Conservation (phyloP, 1,140 invertebrate species). For the Drosophila kikkawai region DNA sequence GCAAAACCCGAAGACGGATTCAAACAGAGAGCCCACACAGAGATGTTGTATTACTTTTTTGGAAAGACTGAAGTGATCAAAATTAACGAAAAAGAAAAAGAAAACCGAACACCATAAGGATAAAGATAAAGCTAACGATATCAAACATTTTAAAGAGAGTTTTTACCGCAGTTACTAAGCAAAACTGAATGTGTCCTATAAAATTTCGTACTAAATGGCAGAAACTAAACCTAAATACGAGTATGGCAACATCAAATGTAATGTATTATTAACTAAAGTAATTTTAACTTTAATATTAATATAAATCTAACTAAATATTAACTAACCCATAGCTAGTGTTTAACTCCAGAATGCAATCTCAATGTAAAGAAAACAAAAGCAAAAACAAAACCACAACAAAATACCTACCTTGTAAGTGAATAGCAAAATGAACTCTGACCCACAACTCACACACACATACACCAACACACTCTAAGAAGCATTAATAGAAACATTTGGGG, state of each 20-base stretch:
- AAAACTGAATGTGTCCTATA: slow-evolving; percentile 80
- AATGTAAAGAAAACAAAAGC: slow-evolving; percentile 58
- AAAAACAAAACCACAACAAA: slow-evolving; percentile 25
- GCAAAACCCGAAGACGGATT: slow-evolving; percentile 8
- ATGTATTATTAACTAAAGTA: slow-evolving; percentile 58
- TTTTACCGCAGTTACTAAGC: slow-evolving; percentile 64
- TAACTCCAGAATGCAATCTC: slow-evolving; percentile 67
- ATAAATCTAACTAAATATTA: slow-evolving; percentile 33
- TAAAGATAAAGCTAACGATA: slow-evolving; percentile 23
- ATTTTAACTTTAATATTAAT: slow-evolving; percentile 36
- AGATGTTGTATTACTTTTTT: slow-evolving; percentile 68
- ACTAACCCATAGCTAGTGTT: slow-evolving; percentile 57
- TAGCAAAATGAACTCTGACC: slow-evolving; percentile 45
- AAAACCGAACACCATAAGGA: slow-evolving; percentile 21
- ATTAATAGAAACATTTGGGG: slow-evolving; percentile 51
- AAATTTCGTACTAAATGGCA: slow-evolving; percentile 72
- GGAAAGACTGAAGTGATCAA: slow-evolving; percentile 83
- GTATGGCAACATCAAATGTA: slow-evolving; percentile 60
- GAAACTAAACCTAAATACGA: slow-evolving; percentile 49
- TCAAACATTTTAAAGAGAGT: slow-evolving; percentile 47
- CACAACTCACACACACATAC: slow-evolving; percentile 34
- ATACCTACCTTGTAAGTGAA: slow-evolving; percentile 43
- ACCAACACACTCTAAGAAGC: slow-evolving; percentile 23
- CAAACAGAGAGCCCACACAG: slow-evolving; percentile 17
- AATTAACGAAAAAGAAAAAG: slow-evolving; percentile 58